Percentiles rank a stretch among this genome's conserved stretches.
Conservation (phyloP, 1,140 invertebrate species). For the Bombus superbus region DNA sequence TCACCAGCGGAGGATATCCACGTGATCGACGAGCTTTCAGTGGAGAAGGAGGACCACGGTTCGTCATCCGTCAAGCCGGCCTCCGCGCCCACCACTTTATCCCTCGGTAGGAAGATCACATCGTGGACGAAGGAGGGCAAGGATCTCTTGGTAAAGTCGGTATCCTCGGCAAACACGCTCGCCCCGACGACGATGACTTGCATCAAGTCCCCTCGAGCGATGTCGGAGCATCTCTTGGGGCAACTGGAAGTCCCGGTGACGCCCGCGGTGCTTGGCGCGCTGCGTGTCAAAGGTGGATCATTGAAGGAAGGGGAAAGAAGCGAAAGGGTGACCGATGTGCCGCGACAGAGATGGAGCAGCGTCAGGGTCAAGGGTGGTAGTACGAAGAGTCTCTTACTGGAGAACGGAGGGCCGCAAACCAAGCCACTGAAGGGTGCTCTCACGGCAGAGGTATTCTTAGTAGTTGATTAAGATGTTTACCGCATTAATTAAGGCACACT, state of each 20-base stretch:
- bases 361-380: constrained; percentile 79
- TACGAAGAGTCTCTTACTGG: constrained; percentile 80
- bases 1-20: constrained; percentile 44
- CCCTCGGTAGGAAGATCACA: constrained; percentile 62
- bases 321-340: constrained; percentile 63
- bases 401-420: constrained; percentile 79
- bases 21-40: constrained; percentile 35
- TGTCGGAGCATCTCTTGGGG: constrained; percentile 81
- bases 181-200: constrained; percentile 79
- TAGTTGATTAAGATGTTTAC: constrained; percentile 52
- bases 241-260: constrained; percentile 73
- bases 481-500: constrained; percentile 36
- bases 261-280: constrained; percentile 66
- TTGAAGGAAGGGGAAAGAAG: constrained; percentile 74
- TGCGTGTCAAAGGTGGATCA: constrained; percentile 75
- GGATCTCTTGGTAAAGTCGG: constrained; percentile 75
- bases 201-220: constrained; percentile 80
- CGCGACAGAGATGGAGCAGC: constrained; percentile 80
- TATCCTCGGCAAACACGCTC: constrained; percentile 78
- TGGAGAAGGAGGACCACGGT: constrained; percentile 28
- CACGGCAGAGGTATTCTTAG: constrained; percentile 77
- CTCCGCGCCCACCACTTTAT: constrained; percentile 66
- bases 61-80: constrained; percentile 32
- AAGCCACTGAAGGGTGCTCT: constrained; percentile 72
- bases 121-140: constrained; percentile 73